Base-by-base conservation (phyloP, 1,140 invertebrate genomes). In the Glossosoma conforme region DNA sequence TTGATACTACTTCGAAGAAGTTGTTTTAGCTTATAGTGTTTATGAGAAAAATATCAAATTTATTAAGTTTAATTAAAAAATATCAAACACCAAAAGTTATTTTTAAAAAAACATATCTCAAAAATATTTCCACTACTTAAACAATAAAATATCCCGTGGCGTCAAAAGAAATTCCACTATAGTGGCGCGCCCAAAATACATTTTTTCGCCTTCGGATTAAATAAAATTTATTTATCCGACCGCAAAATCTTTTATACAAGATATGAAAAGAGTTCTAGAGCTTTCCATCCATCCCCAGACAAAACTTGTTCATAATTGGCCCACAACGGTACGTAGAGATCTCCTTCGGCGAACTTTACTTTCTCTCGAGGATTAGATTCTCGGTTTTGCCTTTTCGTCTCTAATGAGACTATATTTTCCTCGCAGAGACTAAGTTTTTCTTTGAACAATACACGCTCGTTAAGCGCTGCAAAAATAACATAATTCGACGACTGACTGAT, bases 361-460 rank as follows among this genome's bases (percentile, higher is more conserved):
- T 45, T 22, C n/a, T 11, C 11, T 19, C 32, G 6, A n/a, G 11
- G 6, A 44, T 18, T 11, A 11, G 30, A 17, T 30, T 33, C 42
- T 33, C 19, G 42, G 33, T 44, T 44, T 8, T 25, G 19, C 11
- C 28, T 11, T 22, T 44, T 36, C 24, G 32, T 36, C 19, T 45
- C 44, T 45, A 45, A 45, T 45, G 18, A 36, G 44, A 45, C 28
- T 44, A 17, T 44, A 24, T 45, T 45, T 4, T 44, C 24, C 2
- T 8, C 19, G 10, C 21, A 13, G n/a, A 13, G 32, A 11, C 36
- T 10, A 38, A 38, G 36, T 38, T 38, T 38, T 19, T 38, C 36
- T 38, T 38, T 38, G 36, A 38, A 38, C 36, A 38, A 38, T 13
- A 15, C 36, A 38, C 17, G 36, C 14, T 38, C 36, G 36, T 38